phyloP scores from a whole-genome alignment of 2,797 vertebrate species.

The Hoplostethus mediterraneus region DNA sequence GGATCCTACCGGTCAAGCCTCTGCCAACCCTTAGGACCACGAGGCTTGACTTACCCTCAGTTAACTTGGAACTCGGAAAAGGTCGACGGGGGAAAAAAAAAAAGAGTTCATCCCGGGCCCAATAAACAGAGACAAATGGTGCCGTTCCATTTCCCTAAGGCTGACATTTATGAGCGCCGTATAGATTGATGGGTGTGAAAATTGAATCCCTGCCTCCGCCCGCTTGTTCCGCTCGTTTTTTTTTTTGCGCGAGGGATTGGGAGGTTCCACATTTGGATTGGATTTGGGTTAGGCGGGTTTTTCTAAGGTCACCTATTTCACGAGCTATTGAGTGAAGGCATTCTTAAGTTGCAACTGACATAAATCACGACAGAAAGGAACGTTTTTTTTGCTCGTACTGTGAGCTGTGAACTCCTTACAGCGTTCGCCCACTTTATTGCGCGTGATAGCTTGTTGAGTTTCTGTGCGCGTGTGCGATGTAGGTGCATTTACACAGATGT shows the following conservation, averaged over 20 bases:
- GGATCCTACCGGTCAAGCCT: slow-evolving; percentile 15
- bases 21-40: slow-evolving; percentile 27
- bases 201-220: slow-evolving; percentile 37
- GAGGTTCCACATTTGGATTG: slow-evolving; percentile 2
- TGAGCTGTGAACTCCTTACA: too few species aligned
- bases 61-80: slow-evolving; percentile 62
- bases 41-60: slow-evolving; percentile 54
- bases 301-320: neutral
- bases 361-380: too few species aligned
- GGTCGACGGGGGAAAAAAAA: slow-evolving; percentile 40
- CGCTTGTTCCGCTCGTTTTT: slow-evolving; percentile 36
- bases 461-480: neutral
- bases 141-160: slow-evolving; percentile 68
- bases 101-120: slow-evolving; percentile 59
- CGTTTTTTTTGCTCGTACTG: too few species aligned
- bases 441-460: neutral
- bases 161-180: slow-evolving; percentile 71
- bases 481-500: too few species aligned
- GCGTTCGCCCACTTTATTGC: too few species aligned
- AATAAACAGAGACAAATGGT: slow-evolving; percentile 78
- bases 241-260: slow-evolving; percentile 14
- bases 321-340: too few species aligned
- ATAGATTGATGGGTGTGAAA: slow-evolving; percentile 64
- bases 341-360: too few species aligned
- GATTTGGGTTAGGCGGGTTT: neutral